These are phyloP conservation scores for Epinephelus moara DNA, from an alignment of 2,113 vertebrate genomes.

Conservation along the genomic window DNA sequence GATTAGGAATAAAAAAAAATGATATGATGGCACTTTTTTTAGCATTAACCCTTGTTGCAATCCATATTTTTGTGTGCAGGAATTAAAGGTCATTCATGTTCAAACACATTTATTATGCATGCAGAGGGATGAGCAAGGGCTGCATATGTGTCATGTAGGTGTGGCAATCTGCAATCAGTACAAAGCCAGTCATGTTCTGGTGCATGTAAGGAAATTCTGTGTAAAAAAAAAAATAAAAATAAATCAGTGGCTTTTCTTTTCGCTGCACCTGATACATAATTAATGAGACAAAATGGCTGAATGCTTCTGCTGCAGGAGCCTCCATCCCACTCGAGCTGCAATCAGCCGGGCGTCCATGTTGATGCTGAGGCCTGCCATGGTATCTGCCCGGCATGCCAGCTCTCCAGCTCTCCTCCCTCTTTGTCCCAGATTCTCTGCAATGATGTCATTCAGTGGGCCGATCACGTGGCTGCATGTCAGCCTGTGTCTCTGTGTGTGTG, in stretches of 20 bases:
- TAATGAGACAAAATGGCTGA: constrained; percentile 53
- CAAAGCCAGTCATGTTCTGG: background rate
- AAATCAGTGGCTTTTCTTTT: background rate
- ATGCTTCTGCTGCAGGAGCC: constrained; percentile 48
- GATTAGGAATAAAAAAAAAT: background rate
- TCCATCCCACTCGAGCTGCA: constrained; percentile 18
- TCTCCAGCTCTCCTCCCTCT: constrained; percentile 64
- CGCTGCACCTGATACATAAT: background rate
- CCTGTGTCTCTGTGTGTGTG: constrained; percentile 36
- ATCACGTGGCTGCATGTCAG: constrained; percentile 74
- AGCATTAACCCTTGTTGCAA: background rate
- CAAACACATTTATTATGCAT: constrained; percentile 37
- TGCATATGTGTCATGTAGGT: constrained; percentile 6
- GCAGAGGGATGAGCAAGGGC: background rate
- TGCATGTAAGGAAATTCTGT: background rate
- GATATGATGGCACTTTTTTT: background rate
- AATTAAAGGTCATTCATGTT: background rate
- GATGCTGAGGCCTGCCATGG: constrained; percentile 51
- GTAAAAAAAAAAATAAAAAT: too few relatives aligned
- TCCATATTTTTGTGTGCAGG: background rate
- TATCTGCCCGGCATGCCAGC: constrained; percentile 48
- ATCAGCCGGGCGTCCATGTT: constrained; percentile 44
- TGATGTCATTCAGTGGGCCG: constrained; percentile 81
- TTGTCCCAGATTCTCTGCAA: constrained; percentile 82
- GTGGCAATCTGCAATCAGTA: constrained; percentile 14